These are phyloP conservation scores for Trigoniulus corallinus DNA, from an alignment of 1,140 invertebrate genomes.

Conservation along the genomic window DNA sequence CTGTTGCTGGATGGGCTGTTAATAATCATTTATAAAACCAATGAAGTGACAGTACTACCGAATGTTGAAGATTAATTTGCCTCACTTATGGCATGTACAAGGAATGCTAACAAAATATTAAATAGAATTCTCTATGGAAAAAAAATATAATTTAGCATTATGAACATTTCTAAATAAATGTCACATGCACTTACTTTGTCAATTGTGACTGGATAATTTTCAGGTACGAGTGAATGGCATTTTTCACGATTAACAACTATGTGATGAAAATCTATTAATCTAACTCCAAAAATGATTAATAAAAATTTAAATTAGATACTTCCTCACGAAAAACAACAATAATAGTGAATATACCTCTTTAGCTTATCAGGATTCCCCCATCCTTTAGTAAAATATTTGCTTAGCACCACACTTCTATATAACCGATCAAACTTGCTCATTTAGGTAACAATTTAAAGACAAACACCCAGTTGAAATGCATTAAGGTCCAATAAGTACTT, in stretches of 20 bases:
- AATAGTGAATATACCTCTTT: conserved; percentile 44
- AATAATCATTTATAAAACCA: too few species aligned
- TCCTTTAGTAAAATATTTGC: conserved; percentile 88
- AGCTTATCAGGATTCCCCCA: conserved; percentile 90
- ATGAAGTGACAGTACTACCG: too few species aligned
- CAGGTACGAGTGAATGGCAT: conserved; percentile 63
- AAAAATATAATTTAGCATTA: neutral
- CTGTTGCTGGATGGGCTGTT: too few species aligned
- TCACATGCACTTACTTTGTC: conserved; percentile 47
- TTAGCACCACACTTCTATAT: conserved; percentile 72
- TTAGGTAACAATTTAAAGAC: too few species aligned
- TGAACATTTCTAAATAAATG: neutral
- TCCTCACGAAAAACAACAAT: conserved; percentile 6
- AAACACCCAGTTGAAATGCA: too few species aligned
- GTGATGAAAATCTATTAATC: conserved; percentile 80
- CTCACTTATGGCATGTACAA: too few species aligned
- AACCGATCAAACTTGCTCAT: conserved; percentile 62
- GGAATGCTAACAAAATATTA: too few species aligned
- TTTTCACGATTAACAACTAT: conserved; percentile 61
- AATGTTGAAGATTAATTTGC: too few species aligned
- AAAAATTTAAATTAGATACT: conserved; percentile 7
- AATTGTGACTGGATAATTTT: conserved; percentile 72
- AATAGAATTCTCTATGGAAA: too few species aligned
- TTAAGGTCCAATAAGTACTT: too few species aligned
- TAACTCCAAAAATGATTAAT: conserved; percentile 29